Evolutionary conservation across 2,113 vertebrate genomes (phyloP).

Genomic region (Coreoperca whiteheadi): DNA sequence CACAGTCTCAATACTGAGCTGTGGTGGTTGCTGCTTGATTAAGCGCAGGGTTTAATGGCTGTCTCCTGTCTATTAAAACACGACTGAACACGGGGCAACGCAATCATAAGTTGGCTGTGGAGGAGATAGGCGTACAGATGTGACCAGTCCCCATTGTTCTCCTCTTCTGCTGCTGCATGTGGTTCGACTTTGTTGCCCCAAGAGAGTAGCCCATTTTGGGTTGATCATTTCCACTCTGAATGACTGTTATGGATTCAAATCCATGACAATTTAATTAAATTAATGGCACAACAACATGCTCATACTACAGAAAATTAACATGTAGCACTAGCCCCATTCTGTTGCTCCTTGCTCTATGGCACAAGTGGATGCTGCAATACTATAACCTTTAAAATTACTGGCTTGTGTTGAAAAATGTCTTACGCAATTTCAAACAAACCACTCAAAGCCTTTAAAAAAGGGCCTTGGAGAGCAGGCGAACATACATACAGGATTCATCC

Average conservation of each 20-base stretch:
- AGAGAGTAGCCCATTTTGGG: neutral
- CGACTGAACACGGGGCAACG: neutral
- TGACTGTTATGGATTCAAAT: neutral
- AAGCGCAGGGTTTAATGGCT: neutral
- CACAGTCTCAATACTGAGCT: neutral
- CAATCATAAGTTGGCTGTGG: neutral
- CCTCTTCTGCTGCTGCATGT: neutral
- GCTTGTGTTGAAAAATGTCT: conserved; percentile 38
- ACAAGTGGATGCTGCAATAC: conserved; percentile 6
- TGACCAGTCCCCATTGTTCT: neutral
- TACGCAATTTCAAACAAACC: conserved; percentile 41
- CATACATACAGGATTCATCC: neutral
- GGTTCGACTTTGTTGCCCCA: neutral
- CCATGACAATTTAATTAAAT: neutral
- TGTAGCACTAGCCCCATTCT: neutral
- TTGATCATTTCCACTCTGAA: neutral
- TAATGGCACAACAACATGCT: conserved; percentile 13
- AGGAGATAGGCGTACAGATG: neutral
- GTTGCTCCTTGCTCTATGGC: neutral
- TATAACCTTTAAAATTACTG: conserved; percentile 21
- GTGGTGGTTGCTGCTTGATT: neutral
- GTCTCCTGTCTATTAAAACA: neutral
- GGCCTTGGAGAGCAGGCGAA: neutral
- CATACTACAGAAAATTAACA: neutral
- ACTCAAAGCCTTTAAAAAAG: conserved; percentile 39